Conservation (phyloP, 2,888 invertebrate genomes). For the Bursaphelenchus okinawaensis region DNA sequence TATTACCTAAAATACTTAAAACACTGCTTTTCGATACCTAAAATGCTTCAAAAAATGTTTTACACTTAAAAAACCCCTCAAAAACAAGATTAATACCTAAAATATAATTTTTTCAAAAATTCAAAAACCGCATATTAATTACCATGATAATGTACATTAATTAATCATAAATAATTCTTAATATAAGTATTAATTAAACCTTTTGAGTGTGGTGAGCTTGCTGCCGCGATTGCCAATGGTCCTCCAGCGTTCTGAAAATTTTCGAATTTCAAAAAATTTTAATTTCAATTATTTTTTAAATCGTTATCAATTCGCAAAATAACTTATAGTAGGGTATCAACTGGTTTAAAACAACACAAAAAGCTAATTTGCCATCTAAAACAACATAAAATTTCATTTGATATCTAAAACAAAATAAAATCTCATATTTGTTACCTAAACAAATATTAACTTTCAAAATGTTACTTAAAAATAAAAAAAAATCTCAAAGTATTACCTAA, state of each 20-base stretch:
- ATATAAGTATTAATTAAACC: background rate
- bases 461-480: too few species aligned
- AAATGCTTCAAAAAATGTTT: background rate
- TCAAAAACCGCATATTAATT: background rate
- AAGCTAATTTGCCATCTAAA: background rate
- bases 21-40: too few species aligned
- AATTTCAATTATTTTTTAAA: too few species aligned
- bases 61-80: background rate
- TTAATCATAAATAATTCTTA: background rate
- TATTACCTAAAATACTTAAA: too few species aligned
- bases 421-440: too few species aligned
- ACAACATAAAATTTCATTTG: conserved; percentile 2
- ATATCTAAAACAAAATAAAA: background rate
- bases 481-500: too few species aligned
- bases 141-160: background rate
- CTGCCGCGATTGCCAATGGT: conserved; percentile 1
- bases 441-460: too few species aligned
- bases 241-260: conserved; percentile 8
- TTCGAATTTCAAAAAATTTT: too few species aligned
- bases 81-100: too few species aligned
- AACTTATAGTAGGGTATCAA: too few species aligned
- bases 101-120: background rate
- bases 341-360: background rate
- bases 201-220: conserved; percentile 3
- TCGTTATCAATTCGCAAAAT: too few species aligned